Percentiles rank a stretch among this genome's conserved stretches.
These are phyloP conservation scores for Yponomeuta plumbellus DNA, from an alignment of 2,888 invertebrate genomes.

Conservation along the genomic window DNA sequence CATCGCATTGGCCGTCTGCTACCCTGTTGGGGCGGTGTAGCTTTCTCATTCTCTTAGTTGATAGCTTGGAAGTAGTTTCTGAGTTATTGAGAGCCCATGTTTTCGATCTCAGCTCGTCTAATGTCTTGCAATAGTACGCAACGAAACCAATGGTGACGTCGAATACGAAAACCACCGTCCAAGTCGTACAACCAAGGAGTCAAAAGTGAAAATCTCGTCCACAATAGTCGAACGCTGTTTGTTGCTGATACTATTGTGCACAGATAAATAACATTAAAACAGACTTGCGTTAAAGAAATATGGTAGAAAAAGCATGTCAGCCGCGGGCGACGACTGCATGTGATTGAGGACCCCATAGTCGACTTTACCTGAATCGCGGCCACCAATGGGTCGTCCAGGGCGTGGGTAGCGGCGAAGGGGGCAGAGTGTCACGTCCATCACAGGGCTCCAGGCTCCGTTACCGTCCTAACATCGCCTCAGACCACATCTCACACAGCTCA, in stretches of 20 bases:
- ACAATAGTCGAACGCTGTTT: slow-evolving; percentile 24
- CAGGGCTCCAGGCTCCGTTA: slow-evolving; percentile 31
- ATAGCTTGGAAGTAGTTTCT: background rate
- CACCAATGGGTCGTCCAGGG: slow-evolving; percentile 16
- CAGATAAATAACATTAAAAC: background rate
- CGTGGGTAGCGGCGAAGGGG: slow-evolving; percentile 32
- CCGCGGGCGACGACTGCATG: slow-evolving; percentile 4
- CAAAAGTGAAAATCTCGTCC: slow-evolving; percentile 22
- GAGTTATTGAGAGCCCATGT: background rate
- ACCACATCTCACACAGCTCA: slow-evolving; percentile 70
- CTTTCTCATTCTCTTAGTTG: background rate
- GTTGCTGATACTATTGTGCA: slow-evolving; percentile 19
- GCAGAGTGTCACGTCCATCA: slow-evolving; percentile 26
- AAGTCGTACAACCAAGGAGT: slow-evolving; percentile 29
- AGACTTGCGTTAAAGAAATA: background rate
- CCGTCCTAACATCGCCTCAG: slow-evolving; percentile 67
- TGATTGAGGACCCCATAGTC: slow-evolving; percentile 46
- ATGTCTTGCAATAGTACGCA: slow-evolving; percentile 37
- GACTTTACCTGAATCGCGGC: slow-evolving; percentile 60
- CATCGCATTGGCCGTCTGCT: background rate
- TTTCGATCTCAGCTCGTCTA: background rate
- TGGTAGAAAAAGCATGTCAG: slow-evolving; percentile 5
- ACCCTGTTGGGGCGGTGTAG: background rate
- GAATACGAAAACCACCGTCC: slow-evolving; percentile 45
- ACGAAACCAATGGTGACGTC: slow-evolving; percentile 49